Conservation (phyloP, 2,888 invertebrate genomes). For the Zhuqinia jingwanae region DNA sequence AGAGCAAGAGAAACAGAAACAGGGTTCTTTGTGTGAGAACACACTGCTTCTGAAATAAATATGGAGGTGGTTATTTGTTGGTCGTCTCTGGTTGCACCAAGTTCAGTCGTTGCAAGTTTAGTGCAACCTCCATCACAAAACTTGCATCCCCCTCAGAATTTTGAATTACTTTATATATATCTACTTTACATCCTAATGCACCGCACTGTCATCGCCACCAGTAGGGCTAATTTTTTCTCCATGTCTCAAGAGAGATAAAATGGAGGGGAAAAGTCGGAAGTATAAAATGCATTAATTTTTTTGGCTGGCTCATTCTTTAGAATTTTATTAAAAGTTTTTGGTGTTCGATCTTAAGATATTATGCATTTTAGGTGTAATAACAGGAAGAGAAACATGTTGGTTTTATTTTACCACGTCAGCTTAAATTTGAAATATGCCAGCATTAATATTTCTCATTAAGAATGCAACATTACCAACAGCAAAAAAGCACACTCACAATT, state of each 20-base stretch:
- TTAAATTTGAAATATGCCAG: slow-evolving; percentile 50
- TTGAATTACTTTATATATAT: too few relatives aligned
- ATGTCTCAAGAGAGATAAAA: slow-evolving; percentile 44
- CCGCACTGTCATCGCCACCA: slow-evolving; percentile 68
- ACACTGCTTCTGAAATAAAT: background rate
- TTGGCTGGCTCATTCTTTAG: background rate
- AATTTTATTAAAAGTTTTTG: slow-evolving; percentile 38
- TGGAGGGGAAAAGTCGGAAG: slow-evolving; percentile 18
- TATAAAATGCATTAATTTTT: slow-evolving; percentile 54
- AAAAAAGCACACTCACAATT: background rate
- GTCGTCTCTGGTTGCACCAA: background rate
- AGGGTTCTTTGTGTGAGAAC: background rate
- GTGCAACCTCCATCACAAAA: background rate
- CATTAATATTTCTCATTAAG: slow-evolving; percentile 59
- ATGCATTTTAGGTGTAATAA: background rate
- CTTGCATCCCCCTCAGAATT: background rate
- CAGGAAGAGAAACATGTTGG: background rate
- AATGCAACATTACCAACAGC: slow-evolving; percentile 37
- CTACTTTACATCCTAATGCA: background rate
- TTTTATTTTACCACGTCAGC: slow-evolving; percentile 18
- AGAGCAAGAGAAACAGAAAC: background rate
- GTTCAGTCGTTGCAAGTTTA: background rate
- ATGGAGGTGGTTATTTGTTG: slow-evolving; percentile 14
- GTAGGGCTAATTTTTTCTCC: slow-evolving; percentile 64
- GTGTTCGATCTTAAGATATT: background rate